Conservation (phyloP, 2,113 vertebrate genomes). For the Piprites chloris region DNA sequence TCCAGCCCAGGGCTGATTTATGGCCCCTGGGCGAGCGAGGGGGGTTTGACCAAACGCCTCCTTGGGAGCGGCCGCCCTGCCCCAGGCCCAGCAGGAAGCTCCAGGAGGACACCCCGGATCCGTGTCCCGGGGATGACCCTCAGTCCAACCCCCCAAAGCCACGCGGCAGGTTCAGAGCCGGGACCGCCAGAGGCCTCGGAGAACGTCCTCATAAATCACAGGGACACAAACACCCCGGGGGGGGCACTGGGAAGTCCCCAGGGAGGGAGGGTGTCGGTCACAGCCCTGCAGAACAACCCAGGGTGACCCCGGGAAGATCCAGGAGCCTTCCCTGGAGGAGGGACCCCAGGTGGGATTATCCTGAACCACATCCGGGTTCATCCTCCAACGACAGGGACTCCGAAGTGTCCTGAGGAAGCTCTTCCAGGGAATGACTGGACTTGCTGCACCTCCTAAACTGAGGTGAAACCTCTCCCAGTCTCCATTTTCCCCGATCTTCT, state of each 20-base stretch:
- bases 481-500: background rate
- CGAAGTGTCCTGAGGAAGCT: rapidly evolving
- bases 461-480: background rate
- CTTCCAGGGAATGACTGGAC: background rate
- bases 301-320: background rate
- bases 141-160: rapidly evolving
- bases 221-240: rapidly evolving
- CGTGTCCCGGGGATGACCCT: background rate
- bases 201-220: background rate
- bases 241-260: background rate
- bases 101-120: background rate
- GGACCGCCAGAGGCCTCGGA: rapidly evolving
- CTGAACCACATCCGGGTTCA: background rate
- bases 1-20: background rate
- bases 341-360: background rate
- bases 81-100: background rate
- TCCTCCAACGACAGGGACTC: rapidly evolving
- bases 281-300: rapidly evolving
- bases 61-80: rapidly evolving
- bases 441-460: rapidly evolving
- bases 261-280: background rate
- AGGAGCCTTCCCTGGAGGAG: rapidly evolving
- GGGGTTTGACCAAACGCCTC: background rate
- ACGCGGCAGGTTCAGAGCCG: background rate
- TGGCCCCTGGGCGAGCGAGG: background rate